Percentiles rank a stretch among this genome's conserved stretches.
phyloP scores from a whole-genome alignment of 2,113 vertebrate genomes.

The Sylvietta virens region DNA sequence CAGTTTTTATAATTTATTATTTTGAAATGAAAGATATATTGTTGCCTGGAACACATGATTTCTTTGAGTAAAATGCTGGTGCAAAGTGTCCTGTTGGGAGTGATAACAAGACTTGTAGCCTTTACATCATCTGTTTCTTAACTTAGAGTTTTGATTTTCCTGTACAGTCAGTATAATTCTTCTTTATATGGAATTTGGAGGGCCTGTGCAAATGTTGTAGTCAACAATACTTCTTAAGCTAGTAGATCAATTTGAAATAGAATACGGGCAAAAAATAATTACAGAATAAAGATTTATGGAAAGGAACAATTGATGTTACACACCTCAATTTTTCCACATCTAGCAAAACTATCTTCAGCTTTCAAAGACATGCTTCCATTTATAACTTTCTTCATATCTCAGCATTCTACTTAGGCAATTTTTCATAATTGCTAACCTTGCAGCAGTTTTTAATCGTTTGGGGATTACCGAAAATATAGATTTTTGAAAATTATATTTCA shows the following conservation, averaged over 20 bases:
- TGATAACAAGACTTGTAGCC: background rate
- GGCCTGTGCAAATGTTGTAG: background rate
- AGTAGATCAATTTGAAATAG: background rate
- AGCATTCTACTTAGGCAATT: background rate
- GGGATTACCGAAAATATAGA: background rate
- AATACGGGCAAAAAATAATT: background rate
- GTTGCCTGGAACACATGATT: background rate
- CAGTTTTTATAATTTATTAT: background rate
- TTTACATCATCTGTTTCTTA: constrained; percentile 8
- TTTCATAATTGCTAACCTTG: background rate
- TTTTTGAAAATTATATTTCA: background rate
- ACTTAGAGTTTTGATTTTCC: background rate
- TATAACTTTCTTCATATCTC: background rate
- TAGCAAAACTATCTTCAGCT: background rate
- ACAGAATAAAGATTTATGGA: background rate
- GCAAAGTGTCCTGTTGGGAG: constrained; percentile 16
- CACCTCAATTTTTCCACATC: background rate
- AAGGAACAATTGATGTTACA: background rate
- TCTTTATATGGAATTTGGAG: background rate
- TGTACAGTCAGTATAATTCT: background rate
- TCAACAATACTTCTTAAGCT: background rate
- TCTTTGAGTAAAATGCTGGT: background rate
- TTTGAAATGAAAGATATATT: background rate
- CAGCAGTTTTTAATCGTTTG: background rate
- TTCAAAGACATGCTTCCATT: background rate